Evolutionary conservation across 1,140 invertebrate species (phyloP).

Genomic region (Hormaphis cornu): DNA sequence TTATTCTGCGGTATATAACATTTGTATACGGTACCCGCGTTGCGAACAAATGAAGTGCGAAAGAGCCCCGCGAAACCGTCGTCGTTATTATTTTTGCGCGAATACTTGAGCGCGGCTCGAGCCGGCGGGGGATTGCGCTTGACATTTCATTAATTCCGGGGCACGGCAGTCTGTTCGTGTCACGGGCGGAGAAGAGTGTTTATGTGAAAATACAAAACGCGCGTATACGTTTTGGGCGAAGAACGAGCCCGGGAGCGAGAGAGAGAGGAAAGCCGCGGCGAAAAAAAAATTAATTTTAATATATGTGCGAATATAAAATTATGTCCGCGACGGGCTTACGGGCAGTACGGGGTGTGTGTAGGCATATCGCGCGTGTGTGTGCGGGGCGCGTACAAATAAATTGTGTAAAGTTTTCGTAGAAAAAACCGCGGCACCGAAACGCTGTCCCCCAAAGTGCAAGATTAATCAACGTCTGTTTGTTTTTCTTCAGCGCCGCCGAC

Average conservation of each 20-base stretch:
- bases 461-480: slow-evolving; percentile 30
- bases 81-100: slow-evolving; percentile 19
- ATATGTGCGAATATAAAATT: not conserved
- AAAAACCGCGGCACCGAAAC: slow-evolving; percentile 26
- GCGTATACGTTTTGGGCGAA: not conserved
- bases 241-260: not conserved
- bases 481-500: not conserved
- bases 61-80: slow-evolving; percentile 7
- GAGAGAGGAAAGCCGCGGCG: not conserved
- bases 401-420: slow-evolving; percentile 17
- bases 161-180: slow-evolving; percentile 31
- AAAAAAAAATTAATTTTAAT: not conserved
- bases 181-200: not conserved
- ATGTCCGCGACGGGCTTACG: not conserved
- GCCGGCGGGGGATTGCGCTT: slow-evolving; percentile 15
- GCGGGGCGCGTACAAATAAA: too few species aligned
- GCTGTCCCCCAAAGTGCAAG: slow-evolving; percentile 18
- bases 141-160: slow-evolving; percentile 32
- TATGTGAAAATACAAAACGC: too few species aligned
- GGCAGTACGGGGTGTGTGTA: not conserved
- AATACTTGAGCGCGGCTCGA: not conserved
- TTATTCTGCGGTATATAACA: too few species aligned
- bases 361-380: not conserved
- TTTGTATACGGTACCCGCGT: not conserved
- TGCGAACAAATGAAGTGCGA: slow-evolving; percentile 29